These are phyloP conservation scores for Chaetodon auriga DNA, from an alignment of 2,113 vertebrate genomes.

Conservation along the genomic window DNA sequence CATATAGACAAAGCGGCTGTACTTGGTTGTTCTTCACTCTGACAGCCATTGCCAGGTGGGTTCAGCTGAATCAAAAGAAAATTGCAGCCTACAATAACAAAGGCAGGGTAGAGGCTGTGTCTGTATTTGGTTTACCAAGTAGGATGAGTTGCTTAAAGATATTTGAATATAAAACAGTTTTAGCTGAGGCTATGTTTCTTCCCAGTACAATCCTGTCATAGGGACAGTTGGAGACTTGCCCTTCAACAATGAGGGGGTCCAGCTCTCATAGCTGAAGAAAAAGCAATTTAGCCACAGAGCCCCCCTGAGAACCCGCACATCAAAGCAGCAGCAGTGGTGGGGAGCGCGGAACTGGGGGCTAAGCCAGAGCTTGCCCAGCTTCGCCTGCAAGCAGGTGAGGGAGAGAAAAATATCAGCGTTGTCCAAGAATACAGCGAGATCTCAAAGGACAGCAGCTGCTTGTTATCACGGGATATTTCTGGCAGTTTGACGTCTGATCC, in stretches of 20 bases:
- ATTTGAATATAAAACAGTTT: constrained; percentile 6
- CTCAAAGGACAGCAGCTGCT: constrained; percentile 70
- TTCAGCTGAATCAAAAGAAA: not conserved
- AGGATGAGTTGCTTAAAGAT: constrained; percentile 1
- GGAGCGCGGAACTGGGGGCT: not conserved
- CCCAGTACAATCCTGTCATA: constrained; percentile 19
- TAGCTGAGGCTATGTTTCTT: not conserved
- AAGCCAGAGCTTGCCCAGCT: constrained; percentile 39
- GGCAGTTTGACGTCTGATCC: constrained; percentile 64
- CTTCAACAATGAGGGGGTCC: constrained; percentile 55
- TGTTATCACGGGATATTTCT: constrained; percentile 74
- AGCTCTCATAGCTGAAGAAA: constrained; percentile 65
- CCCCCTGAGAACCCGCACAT: constrained; percentile 61
- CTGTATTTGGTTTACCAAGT: not conserved
- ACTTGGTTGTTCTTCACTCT: not conserved
- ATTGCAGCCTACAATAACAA: not conserved
- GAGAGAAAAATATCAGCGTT: constrained; percentile 40
- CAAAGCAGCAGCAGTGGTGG: constrained; percentile 46
- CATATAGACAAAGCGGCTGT: not conserved
- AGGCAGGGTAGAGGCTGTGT: not conserved
- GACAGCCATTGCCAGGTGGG: constrained; percentile 13
- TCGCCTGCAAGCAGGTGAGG: constrained; percentile 51
- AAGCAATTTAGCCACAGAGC: constrained; percentile 71
- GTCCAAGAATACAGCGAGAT: constrained; percentile 50
- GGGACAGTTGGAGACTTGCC: constrained; percentile 59